These are phyloP conservation scores for Corythornis madagascariensis DNA, from an alignment of 2,113 vertebrate species.

Conservation along the genomic window DNA sequence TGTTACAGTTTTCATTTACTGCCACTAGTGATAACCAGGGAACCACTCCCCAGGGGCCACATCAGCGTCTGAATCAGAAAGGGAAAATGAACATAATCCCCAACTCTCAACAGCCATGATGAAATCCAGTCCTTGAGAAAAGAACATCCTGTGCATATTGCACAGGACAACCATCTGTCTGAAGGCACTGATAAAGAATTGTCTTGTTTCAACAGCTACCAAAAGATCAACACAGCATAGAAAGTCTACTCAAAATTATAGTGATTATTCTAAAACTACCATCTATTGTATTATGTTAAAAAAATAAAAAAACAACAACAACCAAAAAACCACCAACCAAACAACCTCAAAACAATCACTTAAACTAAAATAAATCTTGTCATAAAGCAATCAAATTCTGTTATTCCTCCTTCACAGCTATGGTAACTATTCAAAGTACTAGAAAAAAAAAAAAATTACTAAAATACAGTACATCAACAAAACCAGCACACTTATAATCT, in stretches of 20 bases:
- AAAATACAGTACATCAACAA: not conserved
- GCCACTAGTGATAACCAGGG: conserved; percentile 10
- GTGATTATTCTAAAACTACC: not conserved
- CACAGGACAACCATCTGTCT: not conserved
- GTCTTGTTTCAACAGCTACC: not conserved
- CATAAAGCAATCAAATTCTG: not conserved
- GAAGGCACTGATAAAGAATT: not conserved
- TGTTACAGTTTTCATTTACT: not conserved
- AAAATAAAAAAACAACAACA: not conserved
- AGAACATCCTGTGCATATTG: conserved; percentile 9
- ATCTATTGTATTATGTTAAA: not conserved
- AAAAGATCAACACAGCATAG: not conserved
- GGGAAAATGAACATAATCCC: conserved; percentile 14
- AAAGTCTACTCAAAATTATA: not conserved
- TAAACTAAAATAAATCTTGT: not conserved
- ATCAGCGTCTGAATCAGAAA: not conserved
- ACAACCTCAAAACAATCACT: not conserved
- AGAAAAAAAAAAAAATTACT: not conserved
- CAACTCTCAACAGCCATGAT: not conserved
- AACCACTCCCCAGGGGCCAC: not conserved
- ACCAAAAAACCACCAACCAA: not conserved
- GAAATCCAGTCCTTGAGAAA: conserved; percentile 23
- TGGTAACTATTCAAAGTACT: not conserved
- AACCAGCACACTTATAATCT: not conserved
- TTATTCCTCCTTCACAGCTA: not conserved